Evolutionary conservation across 1,140 invertebrate species (phyloP).

Genomic region (Drosophila melanogaster): Release_6_plus_ISO1_MT NT_033777.3:27485501-27486000

Average conservation of each 20-base stretch:
- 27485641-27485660: not conserved
- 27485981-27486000: constrained; percentile 64
- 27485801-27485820: constrained; percentile 9
- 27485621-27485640: too few relatives aligned
- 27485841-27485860: constrained; percentile 64
- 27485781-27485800: constrained; percentile 28
- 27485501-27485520: constrained; percentile 66
- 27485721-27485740: constrained; percentile 55
- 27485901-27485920: constrained; percentile 63
- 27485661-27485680: not conserved
- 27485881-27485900: constrained; percentile 72
- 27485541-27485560: not conserved
- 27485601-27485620: too few relatives aligned
- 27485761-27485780: constrained; percentile 52
- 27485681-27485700: constrained; percentile 14
- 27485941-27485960: constrained; percentile 6
- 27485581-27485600: too few relatives aligned
- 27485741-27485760: constrained; percentile 63
- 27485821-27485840: constrained; percentile 26
- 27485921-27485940: constrained; percentile 57
- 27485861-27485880: constrained; percentile 73
- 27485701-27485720: constrained; percentile 58
- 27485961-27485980: constrained; percentile 60
- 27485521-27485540: constrained; percentile 6
- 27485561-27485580: too few relatives aligned